These are phyloP conservation scores for Actinia equina DNA, from an alignment of 64 coral and sea anemone species.

Conservation along the genomic window DNA sequence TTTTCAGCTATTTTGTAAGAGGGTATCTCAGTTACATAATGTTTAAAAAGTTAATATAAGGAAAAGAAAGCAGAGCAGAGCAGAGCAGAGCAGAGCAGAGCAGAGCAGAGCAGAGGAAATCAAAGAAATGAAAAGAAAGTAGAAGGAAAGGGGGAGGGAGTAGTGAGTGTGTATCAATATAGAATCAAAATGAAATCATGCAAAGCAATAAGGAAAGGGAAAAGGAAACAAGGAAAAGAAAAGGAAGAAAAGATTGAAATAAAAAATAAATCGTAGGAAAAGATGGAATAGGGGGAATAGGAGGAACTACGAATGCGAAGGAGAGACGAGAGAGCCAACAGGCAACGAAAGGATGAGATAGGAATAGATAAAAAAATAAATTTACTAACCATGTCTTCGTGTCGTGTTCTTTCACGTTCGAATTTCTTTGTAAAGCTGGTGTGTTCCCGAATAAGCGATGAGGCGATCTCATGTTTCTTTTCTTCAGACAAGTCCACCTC, in stretches of 20 bases:
- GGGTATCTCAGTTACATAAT: not conserved
- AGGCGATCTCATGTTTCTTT: constrained; percentile 81
- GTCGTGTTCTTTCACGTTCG: constrained; percentile 85
- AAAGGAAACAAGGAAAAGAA: not conserved
- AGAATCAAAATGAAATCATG: too few relatives aligned
- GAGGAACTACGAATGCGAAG: too few relatives aligned
- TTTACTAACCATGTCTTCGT: constrained; percentile 83
- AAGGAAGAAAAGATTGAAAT: too few relatives aligned
- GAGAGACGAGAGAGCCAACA: too few relatives aligned
- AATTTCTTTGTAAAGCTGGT: constrained; percentile 94
- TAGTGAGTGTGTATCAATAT: too few relatives aligned
- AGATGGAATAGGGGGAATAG: too few relatives aligned
- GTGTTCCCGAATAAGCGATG: constrained; percentile 82
- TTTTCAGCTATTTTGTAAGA: constrained; percentile 34
- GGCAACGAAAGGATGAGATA: too few relatives aligned
- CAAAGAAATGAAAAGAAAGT: not conserved
- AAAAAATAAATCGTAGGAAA: too few relatives aligned
- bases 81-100: too few relatives aligned
- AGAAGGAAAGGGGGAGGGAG: not conserved
- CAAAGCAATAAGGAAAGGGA: too few relatives aligned
- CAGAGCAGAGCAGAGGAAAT: not conserved
- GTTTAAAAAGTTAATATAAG: too few relatives aligned
- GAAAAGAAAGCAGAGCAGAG: not conserved
- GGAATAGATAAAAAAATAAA: not conserved
- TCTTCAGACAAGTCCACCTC: constrained; percentile 95